phyloP scores from a whole-genome alignment of 2,797 vertebrate genomes.

The Gallinago stenura region DNA sequence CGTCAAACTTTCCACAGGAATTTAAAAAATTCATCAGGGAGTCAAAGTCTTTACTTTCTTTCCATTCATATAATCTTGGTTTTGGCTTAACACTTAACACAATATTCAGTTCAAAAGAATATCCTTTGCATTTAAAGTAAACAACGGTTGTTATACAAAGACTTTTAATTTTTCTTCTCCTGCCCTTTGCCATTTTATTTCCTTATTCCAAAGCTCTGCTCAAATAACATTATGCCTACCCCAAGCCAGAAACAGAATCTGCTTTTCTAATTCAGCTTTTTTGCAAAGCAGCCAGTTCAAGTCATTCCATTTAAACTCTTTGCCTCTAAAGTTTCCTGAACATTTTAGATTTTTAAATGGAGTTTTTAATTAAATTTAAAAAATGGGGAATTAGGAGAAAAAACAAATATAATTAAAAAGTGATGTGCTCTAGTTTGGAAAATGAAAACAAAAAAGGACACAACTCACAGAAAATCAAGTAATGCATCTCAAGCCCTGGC shows the following conservation, averaged over 20 bases:
- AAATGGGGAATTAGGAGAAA: neutral
- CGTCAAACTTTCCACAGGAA: constrained; percentile 87
- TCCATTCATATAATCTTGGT: constrained; percentile 89
- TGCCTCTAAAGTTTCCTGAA: constrained; percentile 53
- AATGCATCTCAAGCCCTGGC: neutral
- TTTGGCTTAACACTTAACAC: constrained; percentile 86
- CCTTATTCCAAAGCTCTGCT: constrained; percentile 32
- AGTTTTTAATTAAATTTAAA: constrained; percentile 53
- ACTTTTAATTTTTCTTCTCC: constrained; percentile 72
- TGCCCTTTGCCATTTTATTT: constrained; percentile 63
- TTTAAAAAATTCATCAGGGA: constrained; percentile 84
- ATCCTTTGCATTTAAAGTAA: constrained; percentile 78
- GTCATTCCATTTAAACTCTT: constrained; percentile 41
- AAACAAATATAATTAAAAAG: constrained; percentile 53
- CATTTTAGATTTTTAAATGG: constrained; percentile 10
- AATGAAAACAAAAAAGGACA: constrained; percentile 32
- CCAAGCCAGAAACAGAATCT: constrained; percentile 20
- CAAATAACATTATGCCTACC: constrained; percentile 20
- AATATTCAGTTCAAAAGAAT: constrained; percentile 84
- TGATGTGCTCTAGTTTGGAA: constrained; percentile 31
- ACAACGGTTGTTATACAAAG: constrained; percentile 70
- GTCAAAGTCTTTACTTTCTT: constrained; percentile 85
- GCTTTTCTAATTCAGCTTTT: constrained; percentile 49
- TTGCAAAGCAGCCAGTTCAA: constrained; percentile 45
- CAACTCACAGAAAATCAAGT: neutral